phyloP scores from a whole-genome alignment of 2,113 vertebrate genomes.

The Callocephalon fimbriatum region DNA sequence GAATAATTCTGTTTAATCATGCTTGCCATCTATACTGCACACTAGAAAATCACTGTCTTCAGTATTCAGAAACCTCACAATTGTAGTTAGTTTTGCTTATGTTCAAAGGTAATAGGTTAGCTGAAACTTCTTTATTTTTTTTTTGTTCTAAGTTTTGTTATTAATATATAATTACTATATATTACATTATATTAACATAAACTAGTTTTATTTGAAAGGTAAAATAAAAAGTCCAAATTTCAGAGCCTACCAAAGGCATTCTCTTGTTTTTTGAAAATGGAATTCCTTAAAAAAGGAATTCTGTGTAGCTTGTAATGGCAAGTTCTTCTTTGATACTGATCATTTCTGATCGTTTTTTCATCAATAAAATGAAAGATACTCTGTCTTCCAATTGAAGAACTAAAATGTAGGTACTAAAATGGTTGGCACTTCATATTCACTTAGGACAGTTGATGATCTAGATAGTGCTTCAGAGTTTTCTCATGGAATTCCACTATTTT shows the following conservation, averaged over 20 bases:
- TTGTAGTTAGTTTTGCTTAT: not conserved
- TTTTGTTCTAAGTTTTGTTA: not conserved
- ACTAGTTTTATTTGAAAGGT: not conserved
- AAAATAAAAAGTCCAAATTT: not conserved
- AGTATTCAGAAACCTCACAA: not conserved
- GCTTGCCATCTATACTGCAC: not conserved
- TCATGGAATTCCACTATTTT: not conserved
- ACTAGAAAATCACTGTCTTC: not conserved
- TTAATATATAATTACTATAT: not conserved
- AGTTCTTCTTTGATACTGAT: not conserved
- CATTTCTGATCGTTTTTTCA: not conserved
- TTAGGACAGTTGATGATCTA: not conserved
- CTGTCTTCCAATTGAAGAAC: not conserved
- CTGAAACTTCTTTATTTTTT: not conserved
- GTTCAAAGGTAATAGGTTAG: not conserved
- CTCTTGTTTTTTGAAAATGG: not conserved
- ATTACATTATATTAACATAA: not conserved
- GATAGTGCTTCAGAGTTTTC: not conserved
- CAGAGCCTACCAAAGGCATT: not conserved
- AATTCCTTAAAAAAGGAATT: not conserved
- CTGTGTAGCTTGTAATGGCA: not conserved
- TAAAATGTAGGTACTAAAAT: not conserved
- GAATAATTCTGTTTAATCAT: conserved; percentile 1
- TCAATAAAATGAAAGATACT: not conserved
- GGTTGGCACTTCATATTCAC: not conserved